Conservation (phyloP, 2,797 vertebrate genomes). For the Agapornis canus region DNA sequence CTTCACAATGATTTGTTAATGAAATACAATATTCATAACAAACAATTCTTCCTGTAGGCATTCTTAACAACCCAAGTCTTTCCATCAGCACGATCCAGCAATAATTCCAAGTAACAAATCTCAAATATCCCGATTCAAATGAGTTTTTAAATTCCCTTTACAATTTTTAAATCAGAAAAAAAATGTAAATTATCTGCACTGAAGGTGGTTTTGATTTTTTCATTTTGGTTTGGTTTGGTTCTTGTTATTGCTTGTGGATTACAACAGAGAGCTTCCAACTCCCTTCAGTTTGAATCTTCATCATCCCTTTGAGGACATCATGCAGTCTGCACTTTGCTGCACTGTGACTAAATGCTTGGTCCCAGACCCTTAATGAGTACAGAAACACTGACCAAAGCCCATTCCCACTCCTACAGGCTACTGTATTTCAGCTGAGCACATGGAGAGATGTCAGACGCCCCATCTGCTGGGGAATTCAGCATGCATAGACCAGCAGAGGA, state of each 20-base stretch:
- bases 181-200: background rate
- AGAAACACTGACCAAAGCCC: background rate
- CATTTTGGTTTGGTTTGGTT: background rate
- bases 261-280: background rate
- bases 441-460: background rate
- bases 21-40: conserved; percentile 9
- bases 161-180: background rate
- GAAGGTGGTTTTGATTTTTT: background rate
- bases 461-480: background rate
- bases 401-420: background rate
- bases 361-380: background rate
- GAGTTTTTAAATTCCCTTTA: background rate
- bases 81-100: background rate
- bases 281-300: background rate
- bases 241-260: background rate
- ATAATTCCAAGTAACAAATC: background rate
- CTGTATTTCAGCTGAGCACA: background rate
- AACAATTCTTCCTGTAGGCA: background rate
- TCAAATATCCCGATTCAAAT: background rate
- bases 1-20: background rate
- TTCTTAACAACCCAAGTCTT: background rate
- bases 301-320: background rate
- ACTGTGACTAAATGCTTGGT: background rate
- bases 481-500: background rate
- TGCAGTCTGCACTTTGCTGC: background rate